Base-by-base conservation (phyloP, 2,797 vertebrate genomes). In the Sebastes dallii region DNA sequence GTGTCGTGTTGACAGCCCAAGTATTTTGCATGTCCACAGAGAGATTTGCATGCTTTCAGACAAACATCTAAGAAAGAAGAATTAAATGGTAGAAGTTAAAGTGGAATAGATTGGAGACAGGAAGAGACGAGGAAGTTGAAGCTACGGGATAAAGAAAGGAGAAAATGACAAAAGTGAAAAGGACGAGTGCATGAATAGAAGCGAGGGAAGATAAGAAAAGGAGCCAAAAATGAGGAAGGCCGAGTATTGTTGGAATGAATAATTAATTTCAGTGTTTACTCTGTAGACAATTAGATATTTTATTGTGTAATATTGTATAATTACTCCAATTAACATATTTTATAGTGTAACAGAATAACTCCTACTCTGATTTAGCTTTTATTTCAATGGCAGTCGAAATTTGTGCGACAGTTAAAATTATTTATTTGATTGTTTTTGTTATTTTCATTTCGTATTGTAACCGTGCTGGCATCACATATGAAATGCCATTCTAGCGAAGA, bases 401-500 rank as follows among this genome's bases (percentile, higher is more conserved):
- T 27, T 54, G n/a, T 32, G 20, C 29, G 2, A 22, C 52, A 22
- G 61, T 69, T 1, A 66, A 50, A 59, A 11, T 50, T 16, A 16
- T 72, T 60, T 2, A 29, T 66, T 75, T 12, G 5, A 50, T 52
- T 22, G 16, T 77, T 80, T 68, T 30, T 60, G 11, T 68, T 55
- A 18, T 58, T 79, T 68, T 55, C 24, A 50, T 68, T 65, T 78
- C 18, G 6, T 22, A 13, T 73, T 18, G 60, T 46, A 29, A 22
- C 56, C 56, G 66, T 58, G 14, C 32, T 74, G 39, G 61, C 29
- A 76, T 11, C 73, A 52, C 60, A 12, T 14, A 8, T 72, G 50
- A 78, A 65, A 74, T 22, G 66, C 29, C 32, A 50, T 16, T 64
- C 24, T 6, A 8, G 72, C n/a, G 73, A 32, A 65, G 66, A 77